Conservation (phyloP, 1,140 invertebrate species). For the Lethrus apterus region DNA sequence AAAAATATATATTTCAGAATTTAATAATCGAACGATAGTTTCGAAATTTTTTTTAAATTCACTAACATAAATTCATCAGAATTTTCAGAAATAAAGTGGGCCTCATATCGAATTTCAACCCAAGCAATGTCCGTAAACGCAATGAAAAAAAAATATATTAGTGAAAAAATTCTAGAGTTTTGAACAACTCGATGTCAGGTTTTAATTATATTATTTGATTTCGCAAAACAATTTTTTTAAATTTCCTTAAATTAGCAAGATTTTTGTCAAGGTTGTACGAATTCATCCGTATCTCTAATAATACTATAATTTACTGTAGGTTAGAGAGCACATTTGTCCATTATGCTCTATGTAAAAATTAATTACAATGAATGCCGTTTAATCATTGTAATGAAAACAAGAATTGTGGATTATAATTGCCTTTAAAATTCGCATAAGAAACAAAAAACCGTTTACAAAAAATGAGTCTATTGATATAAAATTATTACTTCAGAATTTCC, state of each 20-base stretch:
- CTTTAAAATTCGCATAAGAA: constrained; percentile 1
- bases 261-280: background rate
- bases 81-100: too few relatives aligned
- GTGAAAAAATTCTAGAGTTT: background rate
- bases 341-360: background rate
- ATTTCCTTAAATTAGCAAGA: constrained; percentile 1
- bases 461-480: too few relatives aligned
- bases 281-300: background rate
- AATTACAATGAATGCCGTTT: too few relatives aligned
- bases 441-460: constrained; percentile 1
- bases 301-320: background rate
- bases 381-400: too few relatives aligned
- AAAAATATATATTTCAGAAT: too few relatives aligned
- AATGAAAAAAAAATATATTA: background rate
- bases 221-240: constrained; percentile 1
- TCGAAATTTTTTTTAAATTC: too few relatives aligned
- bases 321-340: background rate
- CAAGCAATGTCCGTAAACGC: background rate
- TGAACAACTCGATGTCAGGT: background rate
- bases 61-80: too few relatives aligned
- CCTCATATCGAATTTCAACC: background rate
- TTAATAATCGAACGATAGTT: too few relatives aligned
- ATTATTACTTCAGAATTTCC: too few relatives aligned
- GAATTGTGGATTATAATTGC: too few relatives aligned
- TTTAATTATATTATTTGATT: background rate